A percentile compares a stretch with the other conserved stretches of the same genome.
phyloP scores from a whole-genome alignment of 2,888 invertebrate species.

The Cephonodes hylas region DNA sequence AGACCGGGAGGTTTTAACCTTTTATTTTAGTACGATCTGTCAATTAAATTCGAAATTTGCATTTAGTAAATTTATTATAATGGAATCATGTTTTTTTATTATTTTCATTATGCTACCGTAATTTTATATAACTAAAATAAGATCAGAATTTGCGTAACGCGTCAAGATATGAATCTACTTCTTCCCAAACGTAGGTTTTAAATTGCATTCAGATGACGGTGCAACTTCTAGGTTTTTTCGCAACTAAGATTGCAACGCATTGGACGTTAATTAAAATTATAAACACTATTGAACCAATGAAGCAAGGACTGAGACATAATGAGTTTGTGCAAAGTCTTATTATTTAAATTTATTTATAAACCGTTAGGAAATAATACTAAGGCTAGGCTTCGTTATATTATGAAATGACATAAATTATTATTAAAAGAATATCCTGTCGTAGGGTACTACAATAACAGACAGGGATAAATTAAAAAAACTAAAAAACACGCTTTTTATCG shows the following conservation, averaged over 20 bases:
- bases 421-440: no score
- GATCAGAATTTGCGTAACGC: slow-evolving; percentile 53
- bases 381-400: not conserved
- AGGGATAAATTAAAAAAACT: no score
- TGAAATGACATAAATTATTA: not conserved
- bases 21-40: slow-evolving; percentile 14
- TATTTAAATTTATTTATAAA: not conserved
- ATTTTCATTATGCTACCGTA: slow-evolving; percentile 14
- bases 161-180: slow-evolving; percentile 55
- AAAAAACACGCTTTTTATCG: no score
- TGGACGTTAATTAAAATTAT: slow-evolving; percentile 45
- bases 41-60: slow-evolving; percentile 6
- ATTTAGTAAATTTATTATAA: slow-evolving; percentile 10
- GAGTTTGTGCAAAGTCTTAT: not conserved
- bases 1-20: slow-evolving; percentile 19
- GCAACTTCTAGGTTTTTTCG: slow-evolving; percentile 52
- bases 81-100: not conserved
- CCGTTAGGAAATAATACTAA: no score
- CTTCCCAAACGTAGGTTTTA: slow-evolving; percentile 53
- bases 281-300: not conserved
- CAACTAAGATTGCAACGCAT: slow-evolving; percentile 53
- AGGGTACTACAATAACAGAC: not conserved
- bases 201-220: slow-evolving; percentile 47
- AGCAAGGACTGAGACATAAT: not conserved
- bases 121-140: slow-evolving; percentile 20